Conservation (phyloP, 2,113 vertebrate species). For the Elephantulus edwardii region DNA sequence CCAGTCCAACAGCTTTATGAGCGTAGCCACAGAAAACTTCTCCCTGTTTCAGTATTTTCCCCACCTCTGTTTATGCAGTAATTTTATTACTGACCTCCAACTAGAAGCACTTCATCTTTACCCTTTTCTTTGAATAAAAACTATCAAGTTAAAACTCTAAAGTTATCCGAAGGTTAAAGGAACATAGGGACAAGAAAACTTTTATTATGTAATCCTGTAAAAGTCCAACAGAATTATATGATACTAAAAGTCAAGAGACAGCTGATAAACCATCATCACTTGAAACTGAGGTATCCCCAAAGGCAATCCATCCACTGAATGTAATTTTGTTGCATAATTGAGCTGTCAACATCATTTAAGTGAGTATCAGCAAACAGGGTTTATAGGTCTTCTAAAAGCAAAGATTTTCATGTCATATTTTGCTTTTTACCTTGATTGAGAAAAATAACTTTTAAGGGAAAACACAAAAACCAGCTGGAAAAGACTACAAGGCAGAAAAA, state of each 20-base stretch:
- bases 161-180: constrained; percentile 22
- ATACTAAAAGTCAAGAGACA: constrained; percentile 66
- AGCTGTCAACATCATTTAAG: not conserved
- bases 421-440: constrained; percentile 8
- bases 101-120: constrained; percentile 23
- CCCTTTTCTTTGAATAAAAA: constrained; percentile 3
- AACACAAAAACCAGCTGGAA: constrained; percentile 10
- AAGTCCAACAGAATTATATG: constrained; percentile 64
- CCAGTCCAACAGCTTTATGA: not conserved
- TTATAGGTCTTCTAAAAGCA: constrained; percentile 42
- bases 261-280: constrained; percentile 63
- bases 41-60: not conserved
- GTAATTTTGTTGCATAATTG: constrained; percentile 41
- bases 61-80: not conserved
- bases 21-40: constrained; percentile 32
- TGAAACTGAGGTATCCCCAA: constrained; percentile 60
- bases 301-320: constrained; percentile 73
- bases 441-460: constrained; percentile 30
- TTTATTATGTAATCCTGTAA: not conserved
- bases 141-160: not conserved
- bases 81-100: not conserved
- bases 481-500: not conserved
- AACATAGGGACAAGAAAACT: constrained; percentile 24
- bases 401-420: constrained; percentile 38
- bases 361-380: not conserved